Base-by-base conservation (phyloP, 2,113 vertebrate species). In the Phasianus colchicus region DNA sequence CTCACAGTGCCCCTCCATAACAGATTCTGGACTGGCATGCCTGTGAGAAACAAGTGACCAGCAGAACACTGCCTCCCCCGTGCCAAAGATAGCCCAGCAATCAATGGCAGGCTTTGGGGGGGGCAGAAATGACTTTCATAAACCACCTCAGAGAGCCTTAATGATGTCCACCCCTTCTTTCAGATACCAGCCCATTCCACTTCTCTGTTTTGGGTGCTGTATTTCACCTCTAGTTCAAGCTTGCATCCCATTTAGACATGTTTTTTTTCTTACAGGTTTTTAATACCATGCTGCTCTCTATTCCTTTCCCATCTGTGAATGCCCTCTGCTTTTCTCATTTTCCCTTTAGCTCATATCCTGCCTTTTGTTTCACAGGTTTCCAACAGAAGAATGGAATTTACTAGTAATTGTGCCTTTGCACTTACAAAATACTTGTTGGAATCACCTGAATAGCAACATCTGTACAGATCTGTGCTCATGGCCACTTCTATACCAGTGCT, bases 21-120 rank as follows among this genome's bases (percentile, higher is more conserved):
- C 1, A 42, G 66, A n/a, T 8, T 54, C 22, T 0, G 38, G 34
- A 30, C 42, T 34, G 34, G 11, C 2, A 5, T 24, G 30, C 18
- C 76, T 67, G 32, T 8, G 45, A 80, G 67, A 54, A 71, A 73
- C 42, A 63, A 1, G 0, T 4, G 65, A 70, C 21, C 79, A 85
- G 71, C 40, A 93, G 75, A 81, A 55, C 18, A 1, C 60, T 52
- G 73, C 42, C 52, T 69, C 42, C 14, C 36, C 48, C 32, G 8
- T 3, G 17, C 47, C 34, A 75, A 42, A 0, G 3, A 54, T 2
- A 58, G n/a, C 45, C 73, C 47, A 64, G 32, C 10, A 83, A 79
- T 69, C 13, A 34, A 12, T 3, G 9, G 36, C 38, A 76, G 52
- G 48, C 12, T 47, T n/a, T 17, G 4, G 14, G 1, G 11, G 19